These are phyloP conservation scores for Vireo altiloquus DNA, from an alignment of 2,113 vertebrate species.

Conservation along the genomic window DNA sequence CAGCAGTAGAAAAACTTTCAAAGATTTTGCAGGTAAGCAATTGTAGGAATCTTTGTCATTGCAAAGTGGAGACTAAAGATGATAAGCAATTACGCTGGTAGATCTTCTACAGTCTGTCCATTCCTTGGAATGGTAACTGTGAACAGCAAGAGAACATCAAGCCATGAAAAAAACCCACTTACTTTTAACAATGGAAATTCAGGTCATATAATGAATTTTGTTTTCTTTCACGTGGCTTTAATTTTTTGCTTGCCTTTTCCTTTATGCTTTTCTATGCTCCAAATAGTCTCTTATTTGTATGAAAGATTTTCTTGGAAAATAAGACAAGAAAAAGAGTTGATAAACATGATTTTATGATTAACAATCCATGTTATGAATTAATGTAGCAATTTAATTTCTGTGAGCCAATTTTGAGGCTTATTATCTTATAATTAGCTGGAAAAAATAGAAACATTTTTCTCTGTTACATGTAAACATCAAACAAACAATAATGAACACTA, in stretches of 20 bases:
- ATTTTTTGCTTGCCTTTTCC: not conserved
- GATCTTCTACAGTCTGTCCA: rapidly evolving
- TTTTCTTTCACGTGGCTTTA: not conserved
- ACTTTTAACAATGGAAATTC: not conserved
- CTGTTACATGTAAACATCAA: not conserved
- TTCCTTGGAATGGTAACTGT: not conserved
- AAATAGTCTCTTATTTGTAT: not conserved
- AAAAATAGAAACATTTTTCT: not conserved
- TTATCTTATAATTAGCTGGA: not conserved
- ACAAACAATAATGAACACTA: not conserved
- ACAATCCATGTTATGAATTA: not conserved
- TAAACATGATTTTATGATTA: not conserved
- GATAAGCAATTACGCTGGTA: not conserved
- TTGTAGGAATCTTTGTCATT: not conserved
- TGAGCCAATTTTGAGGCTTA: not conserved
- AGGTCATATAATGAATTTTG: not conserved
- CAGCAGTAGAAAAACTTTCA: constrained; percentile 83
- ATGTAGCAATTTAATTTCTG: not conserved
- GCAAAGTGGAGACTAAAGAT: not conserved
- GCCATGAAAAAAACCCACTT: not conserved
- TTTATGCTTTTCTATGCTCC: not conserved
- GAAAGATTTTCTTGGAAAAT: not conserved
- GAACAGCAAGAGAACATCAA: not conserved
- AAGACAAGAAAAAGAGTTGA: not conserved
- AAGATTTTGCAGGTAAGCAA: constrained; percentile 80